Conservation (phyloP, 2,888 invertebrate genomes). For the Chamaedrilus cognettii region DNA sequence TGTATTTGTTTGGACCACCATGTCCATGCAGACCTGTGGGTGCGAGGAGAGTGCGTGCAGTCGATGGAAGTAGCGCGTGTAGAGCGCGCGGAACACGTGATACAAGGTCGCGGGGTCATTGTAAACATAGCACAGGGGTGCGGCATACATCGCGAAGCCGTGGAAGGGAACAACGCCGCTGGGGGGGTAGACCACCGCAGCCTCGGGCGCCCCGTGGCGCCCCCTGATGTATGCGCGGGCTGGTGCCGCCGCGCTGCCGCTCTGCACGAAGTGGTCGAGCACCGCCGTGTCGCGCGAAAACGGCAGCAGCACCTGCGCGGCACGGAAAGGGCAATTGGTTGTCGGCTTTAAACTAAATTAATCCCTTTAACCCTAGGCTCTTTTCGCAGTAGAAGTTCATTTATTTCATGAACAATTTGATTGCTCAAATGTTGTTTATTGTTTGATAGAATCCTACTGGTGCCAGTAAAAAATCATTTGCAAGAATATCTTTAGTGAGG, state of each 20-base stretch:
- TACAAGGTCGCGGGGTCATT: slow-evolving; percentile 86
- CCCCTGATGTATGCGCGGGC: slow-evolving; percentile 77
- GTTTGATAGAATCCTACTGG: too few species aligned
- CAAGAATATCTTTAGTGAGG: too few species aligned
- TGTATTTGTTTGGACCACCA: too few species aligned
- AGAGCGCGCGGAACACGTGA: slow-evolving; percentile 87
- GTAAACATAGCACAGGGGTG: slow-evolving; percentile 91
- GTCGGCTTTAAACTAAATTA: too few species aligned
- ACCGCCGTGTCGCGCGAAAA: slow-evolving; percentile 83
- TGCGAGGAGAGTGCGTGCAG: slow-evolving; percentile 91
- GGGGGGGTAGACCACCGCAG: slow-evolving; percentile 82
- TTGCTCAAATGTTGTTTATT: too few species aligned
- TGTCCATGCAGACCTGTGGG: slow-evolving; percentile 66
- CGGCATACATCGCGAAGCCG: slow-evolving; percentile 97
- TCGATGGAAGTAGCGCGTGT: slow-evolving; percentile 87
- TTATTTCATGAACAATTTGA: too few species aligned
- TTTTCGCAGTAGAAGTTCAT: too few species aligned
- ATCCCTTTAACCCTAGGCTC: too few species aligned
- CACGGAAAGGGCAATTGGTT: too few species aligned
- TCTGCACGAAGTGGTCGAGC: slow-evolving; percentile 68
- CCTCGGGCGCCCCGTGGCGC: slow-evolving; percentile 69
- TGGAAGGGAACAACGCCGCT: slow-evolving; percentile 96
- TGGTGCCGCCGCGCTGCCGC: slow-evolving; percentile 64
- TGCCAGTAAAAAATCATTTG: too few species aligned
- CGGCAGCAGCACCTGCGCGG: slow-evolving; percentile 67